Base-by-base conservation (phyloP, 2,797 vertebrate genomes). In the Takifugu ocellatus region DNA sequence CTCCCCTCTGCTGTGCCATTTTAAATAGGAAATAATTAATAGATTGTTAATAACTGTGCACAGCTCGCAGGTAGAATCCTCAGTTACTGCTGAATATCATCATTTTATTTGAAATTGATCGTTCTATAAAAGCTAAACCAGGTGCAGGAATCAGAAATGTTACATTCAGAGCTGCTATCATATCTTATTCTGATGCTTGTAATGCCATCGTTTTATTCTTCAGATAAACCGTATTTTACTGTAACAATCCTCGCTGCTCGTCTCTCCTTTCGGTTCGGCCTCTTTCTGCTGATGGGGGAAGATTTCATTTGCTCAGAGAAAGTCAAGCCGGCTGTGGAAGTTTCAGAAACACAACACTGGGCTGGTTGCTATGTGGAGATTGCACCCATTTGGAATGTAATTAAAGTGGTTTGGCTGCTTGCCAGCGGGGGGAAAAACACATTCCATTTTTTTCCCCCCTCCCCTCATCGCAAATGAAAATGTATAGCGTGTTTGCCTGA, bases 341-440 rank as follows among this genome's bases (percentile, higher is more conserved):
- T 89, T 87, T 79, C 63, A 83, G 77, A 84, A 86, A 84, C 80
- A 83, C 80, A 87, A 87, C 77, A 60, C 52, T 55, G 77, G 21
- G 73, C 65, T 62, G 70, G 81, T 84, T 81, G 79, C 79, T 84
- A 71, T 72, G 75, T 75, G 64, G 72, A 84, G 82, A 82, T 81
- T 78, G 83, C 48, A 58, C 78, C 73, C 82, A 83, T 89, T 90
- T 87, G 84, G 84, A 88, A 85, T 88, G 85, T 84, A 85, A 84
- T 88, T 88, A 85, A 86, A 85, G 84, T 78, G 84, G 74, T 83
- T 82, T 82, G 85, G 87, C 80, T 66, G 81, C 67, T 63, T 71
- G 82, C 84, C 85, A 84, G 61, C 56, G 57, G 25, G 45, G 45
- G 15, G 17, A 78, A 64, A 73, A 75, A 66, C 55, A 68, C 67